Evolutionary conservation across 1,140 invertebrate species (phyloP).

Genomic region (Zaprionus vittiger): DNA sequence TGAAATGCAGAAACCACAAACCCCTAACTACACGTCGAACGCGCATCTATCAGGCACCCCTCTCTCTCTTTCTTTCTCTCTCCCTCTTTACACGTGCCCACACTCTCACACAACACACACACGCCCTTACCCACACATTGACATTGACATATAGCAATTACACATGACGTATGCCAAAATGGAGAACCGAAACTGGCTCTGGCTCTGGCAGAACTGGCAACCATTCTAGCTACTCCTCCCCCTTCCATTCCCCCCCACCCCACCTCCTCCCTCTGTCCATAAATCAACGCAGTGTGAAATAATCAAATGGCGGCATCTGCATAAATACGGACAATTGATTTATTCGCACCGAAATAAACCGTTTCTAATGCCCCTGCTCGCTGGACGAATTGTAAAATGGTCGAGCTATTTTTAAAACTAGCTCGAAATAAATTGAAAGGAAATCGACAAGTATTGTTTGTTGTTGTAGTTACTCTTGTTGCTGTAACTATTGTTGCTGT

Average conservation of each 20-base stretch:
- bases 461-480: slow-evolving; percentile 27
- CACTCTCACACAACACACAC: neutral
- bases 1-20: slow-evolving; percentile 24
- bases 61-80: no score
- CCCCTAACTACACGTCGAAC: slow-evolving; percentile 14
- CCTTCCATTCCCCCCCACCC: neutral
- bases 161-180: slow-evolving; percentile 59
- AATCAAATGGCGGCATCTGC: slow-evolving; percentile 80
- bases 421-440: slow-evolving; percentile 61
- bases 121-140: slow-evolving; percentile 29
- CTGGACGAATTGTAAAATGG: slow-evolving; percentile 57
- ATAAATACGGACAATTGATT: slow-evolving; percentile 80
- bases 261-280: slow-evolving; percentile 18
- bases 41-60: slow-evolving; percentile 8
- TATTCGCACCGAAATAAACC: slow-evolving; percentile 75
- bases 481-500: neutral
- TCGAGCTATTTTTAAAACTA: slow-evolving; percentile 62
- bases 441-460: slow-evolving; percentile 49
- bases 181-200: neutral
- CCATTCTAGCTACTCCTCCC: neutral
- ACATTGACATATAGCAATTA: slow-evolving; percentile 80
- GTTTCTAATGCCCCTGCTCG: slow-evolving; percentile 43
- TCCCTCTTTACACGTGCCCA: neutral
- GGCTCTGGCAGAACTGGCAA: neutral
- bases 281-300: slow-evolving; percentile 80